Evolutionary conservation across 2,113 vertebrate species (phyloP).

Genomic region (Ramphastos sulfuratus): DNA sequence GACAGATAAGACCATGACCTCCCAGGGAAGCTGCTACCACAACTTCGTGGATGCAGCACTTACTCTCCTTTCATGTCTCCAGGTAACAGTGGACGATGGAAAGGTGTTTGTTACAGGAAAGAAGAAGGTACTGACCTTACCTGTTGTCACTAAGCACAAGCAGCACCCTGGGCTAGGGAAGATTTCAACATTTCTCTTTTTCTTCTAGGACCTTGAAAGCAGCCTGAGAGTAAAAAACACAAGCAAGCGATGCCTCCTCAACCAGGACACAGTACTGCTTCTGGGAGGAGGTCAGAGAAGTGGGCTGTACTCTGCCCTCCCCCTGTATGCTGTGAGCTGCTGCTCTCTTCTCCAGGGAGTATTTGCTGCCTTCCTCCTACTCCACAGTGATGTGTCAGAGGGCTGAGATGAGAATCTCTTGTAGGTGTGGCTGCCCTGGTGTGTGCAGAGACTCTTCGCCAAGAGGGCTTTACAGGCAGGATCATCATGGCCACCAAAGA

Average conservation of each 20-base stretch:
- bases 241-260: constrained; percentile 43
- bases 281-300: constrained; percentile 69
- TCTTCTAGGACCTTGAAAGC: constrained; percentile 71
- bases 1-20: background rate
- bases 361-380: background rate
- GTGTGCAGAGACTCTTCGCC: constrained; percentile 88
- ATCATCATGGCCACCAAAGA: constrained; percentile 85
- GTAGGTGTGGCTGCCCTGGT: constrained; percentile 84
- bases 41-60: background rate
- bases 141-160: background rate
- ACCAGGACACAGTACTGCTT: background rate
- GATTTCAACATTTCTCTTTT: background rate
- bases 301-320: background rate
- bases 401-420: background rate
- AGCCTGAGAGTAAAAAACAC: constrained; percentile 77
- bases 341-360: background rate
- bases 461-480: constrained; percentile 82
- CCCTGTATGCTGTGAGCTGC: background rate
- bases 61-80: background rate
- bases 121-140: constrained; percentile 73
- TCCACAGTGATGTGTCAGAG: fast-evolving
- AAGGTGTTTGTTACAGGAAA: constrained; percentile 80
- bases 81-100: constrained; percentile 82
- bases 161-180: background rate
- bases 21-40: background rate